phyloP scores from a whole-genome alignment of 2,888 invertebrate genomes.

The Morpho helenor region DNA sequence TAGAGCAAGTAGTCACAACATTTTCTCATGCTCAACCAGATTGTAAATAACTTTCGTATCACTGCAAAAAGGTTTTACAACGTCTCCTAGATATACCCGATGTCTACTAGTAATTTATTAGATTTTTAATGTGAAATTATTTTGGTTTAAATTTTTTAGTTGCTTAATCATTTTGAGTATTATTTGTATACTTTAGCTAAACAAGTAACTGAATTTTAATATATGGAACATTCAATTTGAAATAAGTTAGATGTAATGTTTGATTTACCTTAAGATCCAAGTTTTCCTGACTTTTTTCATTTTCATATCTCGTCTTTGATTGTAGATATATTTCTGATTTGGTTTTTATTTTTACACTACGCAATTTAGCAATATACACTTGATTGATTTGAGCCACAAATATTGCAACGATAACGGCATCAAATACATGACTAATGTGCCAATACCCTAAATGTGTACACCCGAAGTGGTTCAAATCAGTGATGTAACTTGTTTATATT shows the following conservation, averaged over 20 bases:
- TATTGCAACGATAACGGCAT: conserved; percentile 4
- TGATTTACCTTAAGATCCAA: neutral
- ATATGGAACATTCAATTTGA: too few relatives aligned
- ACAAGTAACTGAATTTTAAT: too few relatives aligned
- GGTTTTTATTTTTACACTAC: neutral
- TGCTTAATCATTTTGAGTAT: too few relatives aligned
- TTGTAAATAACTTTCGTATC: neutral
- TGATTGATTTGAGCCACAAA: conserved; percentile 1
- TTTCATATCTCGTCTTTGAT: neutral
- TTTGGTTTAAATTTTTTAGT: too few relatives aligned
- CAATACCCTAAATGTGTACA: conserved; percentile 7
- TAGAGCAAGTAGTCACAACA: neutral
- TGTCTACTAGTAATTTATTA: too few relatives aligned
- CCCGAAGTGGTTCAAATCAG: conserved; percentile 12
- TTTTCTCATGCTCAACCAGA: neutral
- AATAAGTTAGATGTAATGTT: neutral
- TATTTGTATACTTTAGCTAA: too few relatives aligned
- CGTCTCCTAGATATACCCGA: neutral
- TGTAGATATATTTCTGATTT: neutral
- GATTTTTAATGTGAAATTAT: too few relatives aligned
- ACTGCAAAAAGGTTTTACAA: neutral
- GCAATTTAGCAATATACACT: too few relatives aligned
- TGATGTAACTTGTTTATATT: conserved; percentile 24
- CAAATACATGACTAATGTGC: conserved; percentile 9
- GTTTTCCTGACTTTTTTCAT: neutral